Evolutionary conservation across 64 coral and sea anemone genomes (phyloP).

Genomic region (Exaiptasia diaphana): DNA sequence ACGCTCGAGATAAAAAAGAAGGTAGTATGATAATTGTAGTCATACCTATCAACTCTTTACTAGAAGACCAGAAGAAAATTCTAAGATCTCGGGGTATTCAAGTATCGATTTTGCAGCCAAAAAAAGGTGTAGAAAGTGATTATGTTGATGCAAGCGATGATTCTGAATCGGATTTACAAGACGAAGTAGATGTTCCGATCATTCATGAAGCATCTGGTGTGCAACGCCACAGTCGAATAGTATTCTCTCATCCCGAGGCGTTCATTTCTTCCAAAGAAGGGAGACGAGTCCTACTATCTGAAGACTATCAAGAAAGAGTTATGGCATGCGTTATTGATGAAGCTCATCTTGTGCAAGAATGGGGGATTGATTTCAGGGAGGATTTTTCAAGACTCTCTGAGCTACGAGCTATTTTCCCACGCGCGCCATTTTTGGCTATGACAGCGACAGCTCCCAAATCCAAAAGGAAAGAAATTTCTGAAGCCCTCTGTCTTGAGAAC

Average conservation of each 20-base stretch:
- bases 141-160: not conserved
- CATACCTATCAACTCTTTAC: not conserved
- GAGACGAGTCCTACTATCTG: not conserved
- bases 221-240: no score
- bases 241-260: conserved; percentile 36
- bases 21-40: not conserved
- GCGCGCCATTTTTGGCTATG: not conserved
- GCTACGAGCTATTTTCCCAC: not conserved
- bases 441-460: conserved; percentile 34
- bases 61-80: not conserved
- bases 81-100: not conserved
- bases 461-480: not conserved
- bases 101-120: not conserved
- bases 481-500: not conserved
- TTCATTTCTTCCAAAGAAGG: conserved; percentile 46
- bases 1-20: not conserved
- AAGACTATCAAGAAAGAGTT: not conserved
- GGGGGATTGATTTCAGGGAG: conserved; percentile 21
- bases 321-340: conserved; percentile 30
- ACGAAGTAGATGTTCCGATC: no score
- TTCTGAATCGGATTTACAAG: not conserved
- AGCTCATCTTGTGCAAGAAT: conserved; percentile 49
- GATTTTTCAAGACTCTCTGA: conserved; percentile 24
- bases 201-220: no score
- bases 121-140: not conserved